Base-by-base conservation (phyloP, 2,113 vertebrate species). In the Aepyceros melampus region DNA sequence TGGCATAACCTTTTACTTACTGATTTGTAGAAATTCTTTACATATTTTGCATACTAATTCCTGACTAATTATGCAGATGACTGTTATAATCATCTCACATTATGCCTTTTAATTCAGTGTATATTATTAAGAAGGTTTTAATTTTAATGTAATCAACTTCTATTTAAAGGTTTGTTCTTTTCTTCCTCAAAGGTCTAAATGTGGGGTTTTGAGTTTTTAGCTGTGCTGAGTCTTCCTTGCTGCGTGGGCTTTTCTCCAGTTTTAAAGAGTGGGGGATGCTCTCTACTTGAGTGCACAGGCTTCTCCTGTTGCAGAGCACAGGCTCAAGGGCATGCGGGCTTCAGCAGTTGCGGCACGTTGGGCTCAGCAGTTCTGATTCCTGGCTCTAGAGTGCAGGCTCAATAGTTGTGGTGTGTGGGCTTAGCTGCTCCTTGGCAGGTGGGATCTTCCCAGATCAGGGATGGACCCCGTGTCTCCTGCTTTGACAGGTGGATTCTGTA, bases 301-400 rank as follows among this genome's bases (percentile, higher is more conserved):
- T 40, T 40, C n/a, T 71, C 19, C 36, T 5, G 5, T 11, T 40
- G 67, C 67, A 23, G n/a, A 40, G n/a, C 19, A 6, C 67, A 71
- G 67, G 19, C 19, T 40, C 10, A 1, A 3, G 67, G 67, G n/a
- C 33, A 10, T 2, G 16, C 0, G 7, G 64, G 33, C 62, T 64
- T 17, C 62, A 17, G 62, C 4, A n/a, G 62, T 1, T n/a, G 60
- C 2, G 1, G 62, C 33, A 2, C 0, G 1, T 1, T 1, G 8
- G n/a, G 64, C n/a, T 40, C n/a, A 1, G 67, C 1, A 71, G n/a
- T 23, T 40, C n/a, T 0, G 10, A 23, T 3, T 23, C n/a, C 67
- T 6, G 19, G 67, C 67, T 71, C 67, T 1, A 3, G 71, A 43
- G 6, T 23, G 7, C 36, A 43, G 71, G 23, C 40, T 76, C 36